Evolutionary conservation across 2,113 vertebrate genomes (phyloP).

Genomic region (Anolis carolinensis): DNA sequence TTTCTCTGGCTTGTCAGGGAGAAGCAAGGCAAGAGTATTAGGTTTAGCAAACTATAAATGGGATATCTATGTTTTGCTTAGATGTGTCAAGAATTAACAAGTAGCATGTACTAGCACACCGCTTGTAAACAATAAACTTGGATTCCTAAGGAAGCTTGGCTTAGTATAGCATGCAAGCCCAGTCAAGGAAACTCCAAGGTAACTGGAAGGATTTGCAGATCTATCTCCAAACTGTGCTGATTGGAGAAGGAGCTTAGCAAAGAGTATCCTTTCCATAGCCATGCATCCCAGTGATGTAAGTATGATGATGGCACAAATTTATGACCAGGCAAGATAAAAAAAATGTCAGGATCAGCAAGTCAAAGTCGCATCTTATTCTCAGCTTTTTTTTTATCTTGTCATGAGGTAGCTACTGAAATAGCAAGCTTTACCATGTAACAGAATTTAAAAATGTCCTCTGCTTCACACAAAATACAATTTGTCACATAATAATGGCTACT

Average conservation of each 20-base stretch:
- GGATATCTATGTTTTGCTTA: no score
- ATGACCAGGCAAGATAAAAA: not conserved
- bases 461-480: slow-evolving; percentile 13
- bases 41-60: no score
- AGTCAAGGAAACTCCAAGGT: slow-evolving; percentile 24
- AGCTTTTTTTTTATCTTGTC: not conserved
- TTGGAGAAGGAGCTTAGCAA: slow-evolving; percentile 47
- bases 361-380: not conserved
- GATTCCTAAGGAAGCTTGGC: no score
- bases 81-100: no score
- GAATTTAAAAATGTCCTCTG: not conserved
- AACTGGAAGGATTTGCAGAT: not conserved
- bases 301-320: slow-evolving; percentile 1
- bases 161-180: no score
- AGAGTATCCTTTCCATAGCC: slow-evolving; percentile 28
- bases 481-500: slow-evolving; percentile 1
- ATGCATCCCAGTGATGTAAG: slow-evolving; percentile 35
- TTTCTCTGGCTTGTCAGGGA: no score
- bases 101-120: no score
- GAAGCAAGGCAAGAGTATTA: no score
- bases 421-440: not conserved
- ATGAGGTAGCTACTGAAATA: not conserved
- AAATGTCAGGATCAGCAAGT: not conserved
- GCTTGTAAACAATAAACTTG: no score
- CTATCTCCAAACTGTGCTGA: slow-evolving; percentile 51